Percentiles rank a stretch among this genome's conserved stretches.
Evolutionary conservation across 2,888 invertebrate species (phyloP).

Genomic region (Griposia aprilina): DNA sequence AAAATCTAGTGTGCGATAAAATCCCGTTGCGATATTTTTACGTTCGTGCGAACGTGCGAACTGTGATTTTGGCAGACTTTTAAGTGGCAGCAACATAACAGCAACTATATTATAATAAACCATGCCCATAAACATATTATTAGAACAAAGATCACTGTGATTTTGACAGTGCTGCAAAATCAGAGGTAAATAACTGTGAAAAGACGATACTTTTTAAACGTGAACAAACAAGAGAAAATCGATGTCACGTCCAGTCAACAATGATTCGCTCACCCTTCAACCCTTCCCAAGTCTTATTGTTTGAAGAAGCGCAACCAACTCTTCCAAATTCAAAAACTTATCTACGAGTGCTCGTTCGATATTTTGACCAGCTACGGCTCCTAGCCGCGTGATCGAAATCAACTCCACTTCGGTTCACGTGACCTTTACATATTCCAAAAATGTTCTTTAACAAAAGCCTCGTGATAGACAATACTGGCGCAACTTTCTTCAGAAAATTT

Average conservation of each 20-base stretch:
- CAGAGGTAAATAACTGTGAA: neutral
- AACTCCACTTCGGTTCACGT: slow-evolving; percentile 30
- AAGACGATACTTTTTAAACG: neutral
- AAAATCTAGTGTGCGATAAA: too few relatives aligned
- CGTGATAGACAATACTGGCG: slow-evolving; percentile 37
- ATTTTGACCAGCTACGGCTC: slow-evolving; percentile 2
- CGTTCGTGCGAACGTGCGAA: too few relatives aligned
- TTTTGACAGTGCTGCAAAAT: neutral
- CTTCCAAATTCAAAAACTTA: slow-evolving; percentile 6
- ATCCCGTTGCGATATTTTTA: too few relatives aligned
- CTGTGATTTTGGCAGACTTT: neutral
- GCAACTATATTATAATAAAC: neutral
- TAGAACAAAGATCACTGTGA: neutral
- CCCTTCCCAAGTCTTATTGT: neutral
- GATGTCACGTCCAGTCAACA: neutral
- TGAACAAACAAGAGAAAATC: neutral
- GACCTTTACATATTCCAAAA: slow-evolving; percentile 37
- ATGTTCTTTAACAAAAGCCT: slow-evolving; percentile 32
- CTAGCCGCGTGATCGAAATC: slow-evolving; percentile 20
- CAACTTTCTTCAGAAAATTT: slow-evolving; percentile 35
- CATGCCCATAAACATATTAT: too few relatives aligned
- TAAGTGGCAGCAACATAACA: neutral
- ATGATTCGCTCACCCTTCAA: neutral
- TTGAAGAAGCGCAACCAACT: neutral
- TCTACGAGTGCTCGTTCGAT: neutral